phyloP scores from a whole-genome alignment of 2,113 vertebrate genomes.

The Myiopsitta monachus region DNA sequence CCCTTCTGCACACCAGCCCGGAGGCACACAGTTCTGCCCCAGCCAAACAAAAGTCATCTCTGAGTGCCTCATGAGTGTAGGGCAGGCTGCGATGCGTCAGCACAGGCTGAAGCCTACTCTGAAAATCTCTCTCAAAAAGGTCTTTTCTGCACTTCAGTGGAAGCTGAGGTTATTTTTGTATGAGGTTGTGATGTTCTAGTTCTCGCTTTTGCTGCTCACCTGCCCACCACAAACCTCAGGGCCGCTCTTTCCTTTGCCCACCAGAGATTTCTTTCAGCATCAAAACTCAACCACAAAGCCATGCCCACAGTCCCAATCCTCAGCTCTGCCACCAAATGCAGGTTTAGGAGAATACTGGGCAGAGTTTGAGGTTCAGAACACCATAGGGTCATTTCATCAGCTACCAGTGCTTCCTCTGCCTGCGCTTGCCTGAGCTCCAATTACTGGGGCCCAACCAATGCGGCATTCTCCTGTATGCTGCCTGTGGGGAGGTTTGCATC shows the following conservation, averaged over 20 bases:
- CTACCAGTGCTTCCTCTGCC: neutral
- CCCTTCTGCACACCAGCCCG: fast-evolving
- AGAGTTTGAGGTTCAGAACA: neutral
- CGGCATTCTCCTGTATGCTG: fast-evolving
- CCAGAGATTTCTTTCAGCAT: neutral
- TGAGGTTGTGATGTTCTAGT: neutral
- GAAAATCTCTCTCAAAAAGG: neutral
- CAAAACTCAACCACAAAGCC: fast-evolving
- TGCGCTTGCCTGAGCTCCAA: fast-evolving
- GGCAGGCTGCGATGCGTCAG: fast-evolving
- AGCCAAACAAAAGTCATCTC: neutral
- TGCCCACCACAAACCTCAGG: neutral
- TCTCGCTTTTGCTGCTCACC: neutral
- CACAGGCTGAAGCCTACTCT: neutral
- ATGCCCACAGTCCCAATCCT: fast-evolving
- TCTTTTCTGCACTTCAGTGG: neutral
- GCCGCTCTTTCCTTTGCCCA: neutral
- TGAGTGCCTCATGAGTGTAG: fast-evolving
- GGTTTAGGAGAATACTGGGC: fast-evolving
- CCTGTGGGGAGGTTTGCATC: fast-evolving
- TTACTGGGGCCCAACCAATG: fast-evolving
- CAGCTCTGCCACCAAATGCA: neutral
- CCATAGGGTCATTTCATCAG: fast-evolving
- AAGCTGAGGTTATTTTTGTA: neutral
- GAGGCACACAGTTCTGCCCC: neutral